Base-by-base conservation (phyloP, 2,888 invertebrate genomes). In the Ganaspis brasiliensis region DNA sequence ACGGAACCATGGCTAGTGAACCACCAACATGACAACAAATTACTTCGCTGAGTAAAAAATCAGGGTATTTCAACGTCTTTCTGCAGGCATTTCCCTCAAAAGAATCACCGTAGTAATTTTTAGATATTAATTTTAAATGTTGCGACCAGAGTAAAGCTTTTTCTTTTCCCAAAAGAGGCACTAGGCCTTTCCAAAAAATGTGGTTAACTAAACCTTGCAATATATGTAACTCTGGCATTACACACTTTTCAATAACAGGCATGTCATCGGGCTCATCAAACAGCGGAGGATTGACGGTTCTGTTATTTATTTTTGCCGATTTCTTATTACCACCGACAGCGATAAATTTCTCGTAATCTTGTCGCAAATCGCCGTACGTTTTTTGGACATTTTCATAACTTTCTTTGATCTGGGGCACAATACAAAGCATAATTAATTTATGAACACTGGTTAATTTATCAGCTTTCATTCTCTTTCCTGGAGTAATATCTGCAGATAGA, bases 51-150 rank as follows among this genome's bases (percentile, higher is more conserved):
- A n/a, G 9, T 61, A 61, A 61, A 61, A 61, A 24, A 26, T 61
- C 61, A 61, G 31, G 61, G 24, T 24, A 2, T 61, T 61, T 61
- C 6, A 61, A 24, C 56, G 14, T 56, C 24, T 56, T 56, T n/a
- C 56, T 56, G 24, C 56, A 61, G 14, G 61, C 61, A 61, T 61
- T 61, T 14, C 61, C 61, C 24, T 61, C 61, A 31, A 26, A 31
- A 61, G 61, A 61, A 61, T 61, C 61, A 14, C 61, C 35, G 16
- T 61, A 26, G 24, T 61, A 61, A n/a, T n/a, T n/a, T n/a, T n/a
- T n/a, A n/a, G n/a, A n/a, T n/a, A n/a, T n/a, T 21, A 21, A 21
- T 26, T 61, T 61, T 61, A 31, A 14, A 21, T 61, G 24, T 8
- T 61, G 5, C 16, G 24, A 14, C 8, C 61, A 26, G 24, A 26